Base-by-base conservation (phyloP, 2,113 vertebrate genomes). In the Clarias batrachus region DNA sequence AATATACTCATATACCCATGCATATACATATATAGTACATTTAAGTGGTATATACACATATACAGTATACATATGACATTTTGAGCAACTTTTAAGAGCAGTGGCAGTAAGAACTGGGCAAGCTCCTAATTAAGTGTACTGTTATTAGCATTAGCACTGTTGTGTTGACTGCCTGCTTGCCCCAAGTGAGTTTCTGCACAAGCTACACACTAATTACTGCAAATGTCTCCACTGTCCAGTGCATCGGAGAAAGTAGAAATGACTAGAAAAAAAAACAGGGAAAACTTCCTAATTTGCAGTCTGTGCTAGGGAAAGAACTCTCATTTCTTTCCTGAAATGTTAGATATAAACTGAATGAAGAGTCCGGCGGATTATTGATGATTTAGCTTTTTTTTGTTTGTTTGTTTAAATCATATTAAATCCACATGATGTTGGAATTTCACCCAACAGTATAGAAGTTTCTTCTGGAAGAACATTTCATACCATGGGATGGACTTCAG, bases 141-240 rank as follows among this genome's bases (percentile, higher is more conserved):
- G 73, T 25, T 12, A 83, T 56, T 48, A 65, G 81, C 77, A 80
- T 56, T n/a, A 80, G 73, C 54, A 80, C 70, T 71, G 87, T 81
- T 87, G 68, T 90, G 88, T 87, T 84, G 85, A 90, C 83, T 87
- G 63, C 87, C 71, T 87, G 21, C 17, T 68, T 62, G 85, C 88
- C 79, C 88, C 70, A 84, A 71, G 84, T 76, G 83, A 78, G 56
- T 87, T 89, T 91, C 82, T 59, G n/a, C 84, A 71, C 83, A 90
- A 84, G 81, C 82, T 86, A 86, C 82, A 88, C 90, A 87, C 87
- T 92, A 91, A 92, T 93, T 91, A 91, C 86, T 91, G 87, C 21
- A 71, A 87, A 92, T 85, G 65, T 78, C 41, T 91, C 71, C 54
- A 81, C 76, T 57, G 11, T 87, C 81, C 27, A 63, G 27, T 5